Evolutionary conservation across 2,113 vertebrate species (phyloP).

Genomic region (Turnix velox): DNA sequence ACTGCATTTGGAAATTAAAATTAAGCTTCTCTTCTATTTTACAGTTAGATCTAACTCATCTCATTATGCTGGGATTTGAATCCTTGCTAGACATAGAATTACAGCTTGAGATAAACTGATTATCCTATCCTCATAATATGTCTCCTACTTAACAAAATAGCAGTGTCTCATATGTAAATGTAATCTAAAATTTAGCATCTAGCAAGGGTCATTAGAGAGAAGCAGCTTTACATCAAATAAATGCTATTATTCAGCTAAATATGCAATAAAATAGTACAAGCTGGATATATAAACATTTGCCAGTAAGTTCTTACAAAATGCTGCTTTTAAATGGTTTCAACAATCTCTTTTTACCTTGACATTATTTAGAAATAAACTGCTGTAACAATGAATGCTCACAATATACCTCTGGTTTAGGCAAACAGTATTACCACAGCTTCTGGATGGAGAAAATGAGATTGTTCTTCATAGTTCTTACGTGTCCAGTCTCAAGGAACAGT

Average conservation of each 20-base stretch:
- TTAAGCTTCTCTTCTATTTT: constrained; percentile 33
- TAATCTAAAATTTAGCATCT: constrained; percentile 26
- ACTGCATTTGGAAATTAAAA: constrained; percentile 37
- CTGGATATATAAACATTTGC: background rate
- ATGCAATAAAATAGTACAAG: background rate
- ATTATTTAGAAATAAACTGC: background rate
- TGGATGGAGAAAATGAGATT: background rate
- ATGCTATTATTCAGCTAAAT: constrained; percentile 2
- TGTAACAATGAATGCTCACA: background rate
- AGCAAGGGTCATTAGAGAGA: background rate
- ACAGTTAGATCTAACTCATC: constrained; percentile 41
- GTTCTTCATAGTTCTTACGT: background rate
- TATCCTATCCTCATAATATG: constrained; percentile 38
- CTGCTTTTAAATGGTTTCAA: background rate
- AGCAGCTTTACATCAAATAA: background rate
- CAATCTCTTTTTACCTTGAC: background rate
- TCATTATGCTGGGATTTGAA: constrained; percentile 61
- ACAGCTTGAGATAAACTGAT: constrained; percentile 60
- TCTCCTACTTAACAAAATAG: constrained; percentile 49
- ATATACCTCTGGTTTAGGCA: background rate
- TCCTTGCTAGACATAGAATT: constrained; percentile 58
- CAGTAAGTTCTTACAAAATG: background rate
- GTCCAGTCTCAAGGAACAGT: background rate
- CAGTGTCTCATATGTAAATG: constrained; percentile 54
- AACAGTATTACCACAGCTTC: background rate